phyloP scores from a whole-genome alignment of 2,888 invertebrate species.

The Drosophila multiciliata region DNA sequence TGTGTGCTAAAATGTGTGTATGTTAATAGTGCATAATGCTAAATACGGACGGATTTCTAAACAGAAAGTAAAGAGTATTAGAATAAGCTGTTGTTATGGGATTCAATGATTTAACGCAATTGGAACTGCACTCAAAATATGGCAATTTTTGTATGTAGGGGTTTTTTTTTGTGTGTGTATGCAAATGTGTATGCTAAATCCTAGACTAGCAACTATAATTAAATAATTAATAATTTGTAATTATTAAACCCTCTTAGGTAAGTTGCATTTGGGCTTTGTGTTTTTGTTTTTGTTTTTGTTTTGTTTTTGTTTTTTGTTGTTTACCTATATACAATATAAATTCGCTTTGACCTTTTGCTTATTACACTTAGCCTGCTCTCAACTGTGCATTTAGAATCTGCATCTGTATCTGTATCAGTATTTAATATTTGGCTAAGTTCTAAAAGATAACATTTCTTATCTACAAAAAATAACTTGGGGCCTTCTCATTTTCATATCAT shows the following conservation, averaged over 20 bases:
- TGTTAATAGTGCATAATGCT: conserved; percentile 64
- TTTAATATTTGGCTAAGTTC: conserved; percentile 80
- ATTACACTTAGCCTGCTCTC: conserved; percentile 54
- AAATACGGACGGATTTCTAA: conserved; percentile 79
- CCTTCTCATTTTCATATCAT: conserved; percentile 26
- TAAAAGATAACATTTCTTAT: conserved; percentile 81
- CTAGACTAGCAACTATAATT: conserved; percentile 70
- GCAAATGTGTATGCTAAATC: conserved; percentile 44
- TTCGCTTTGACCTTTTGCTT: conserved; percentile 73
- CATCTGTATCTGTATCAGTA: conserved; percentile 43
- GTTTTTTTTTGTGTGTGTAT: conserved; percentile 21
- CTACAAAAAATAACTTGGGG: conserved; percentile 76
- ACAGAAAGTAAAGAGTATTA: conserved; percentile 61
- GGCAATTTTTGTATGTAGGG: conserved; percentile 2
- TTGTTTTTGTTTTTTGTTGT: conserved; percentile 5
- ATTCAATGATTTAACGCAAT: conserved; percentile 43
- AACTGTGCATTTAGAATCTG: conserved; percentile 39
- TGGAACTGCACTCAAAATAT: conserved; percentile 39
- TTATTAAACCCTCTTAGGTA: conserved; percentile 51
- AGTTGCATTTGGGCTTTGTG: conserved; percentile 56
- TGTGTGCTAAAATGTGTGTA: conserved; percentile 16
- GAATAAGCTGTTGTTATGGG: conserved; percentile 46
- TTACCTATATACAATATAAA: conserved; percentile 77
- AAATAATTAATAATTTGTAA: conserved; percentile 62
- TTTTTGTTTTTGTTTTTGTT: conserved; percentile 4